A percentile compares a stretch with the other conserved stretches of the same genome.
Conservation (phyloP, 53 echinoderm and acorn worm genomes). For the Pentamera pediparva region DNA sequence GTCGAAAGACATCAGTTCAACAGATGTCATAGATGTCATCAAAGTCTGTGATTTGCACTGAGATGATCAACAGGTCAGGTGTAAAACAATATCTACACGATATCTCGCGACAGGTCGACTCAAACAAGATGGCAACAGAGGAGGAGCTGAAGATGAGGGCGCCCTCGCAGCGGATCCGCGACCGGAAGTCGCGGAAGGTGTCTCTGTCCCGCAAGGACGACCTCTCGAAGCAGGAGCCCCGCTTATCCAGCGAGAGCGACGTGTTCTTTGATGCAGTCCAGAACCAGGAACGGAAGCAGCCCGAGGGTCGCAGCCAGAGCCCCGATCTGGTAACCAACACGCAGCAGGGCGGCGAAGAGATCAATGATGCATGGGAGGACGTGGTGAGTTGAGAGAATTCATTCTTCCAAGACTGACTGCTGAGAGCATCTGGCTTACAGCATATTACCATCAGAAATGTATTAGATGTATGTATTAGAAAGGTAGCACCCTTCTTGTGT, state of each 20-base stretch:
- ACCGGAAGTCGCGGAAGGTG: conserved; percentile 45
- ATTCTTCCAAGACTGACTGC: too few species aligned
- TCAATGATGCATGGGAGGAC: conserved; percentile 2
- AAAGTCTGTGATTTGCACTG: too few species aligned
- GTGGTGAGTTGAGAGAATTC: conserved; percentile 16
- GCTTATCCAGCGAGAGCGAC: background rate
- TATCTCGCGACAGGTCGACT: background rate
- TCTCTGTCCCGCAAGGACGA: conserved; percentile 29
- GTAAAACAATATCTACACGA: too few species aligned
- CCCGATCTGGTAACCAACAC: background rate
- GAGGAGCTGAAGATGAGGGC: conserved; percentile 9
- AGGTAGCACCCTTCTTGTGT: too few species aligned
- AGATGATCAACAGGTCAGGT: too few species aligned
- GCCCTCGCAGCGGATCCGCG: conserved; percentile 45
- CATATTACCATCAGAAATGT: too few species aligned
- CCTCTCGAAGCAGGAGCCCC: conserved; percentile 1
- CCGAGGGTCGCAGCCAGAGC: conserved; percentile 23
- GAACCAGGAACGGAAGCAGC: background rate
- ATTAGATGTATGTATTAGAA: too few species aligned
- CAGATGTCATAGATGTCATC: too few species aligned
- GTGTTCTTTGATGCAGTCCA: conserved; percentile 23
- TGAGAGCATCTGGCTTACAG: too few species aligned
- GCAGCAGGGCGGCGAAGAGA: conserved; percentile 3
- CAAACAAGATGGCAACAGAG: conserved; percentile 8
- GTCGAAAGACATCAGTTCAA: too few species aligned